These are phyloP conservation scores for Notothenia coriiceps DNA, from an alignment of 2,113 vertebrate species.

Conservation along the genomic window DNA sequence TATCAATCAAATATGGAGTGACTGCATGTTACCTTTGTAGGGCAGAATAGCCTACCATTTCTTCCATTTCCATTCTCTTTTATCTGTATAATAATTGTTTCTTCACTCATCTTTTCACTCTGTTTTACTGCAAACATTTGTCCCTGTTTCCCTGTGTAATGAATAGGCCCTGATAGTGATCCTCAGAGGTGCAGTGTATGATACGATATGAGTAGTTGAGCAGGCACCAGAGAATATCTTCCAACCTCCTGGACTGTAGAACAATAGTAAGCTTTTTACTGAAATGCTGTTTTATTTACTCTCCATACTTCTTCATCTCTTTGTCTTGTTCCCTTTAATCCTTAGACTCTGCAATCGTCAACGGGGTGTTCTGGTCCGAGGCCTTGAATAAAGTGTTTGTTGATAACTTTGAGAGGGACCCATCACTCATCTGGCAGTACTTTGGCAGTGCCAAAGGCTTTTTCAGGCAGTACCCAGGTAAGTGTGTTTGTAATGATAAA, in stretches of 20 bases:
- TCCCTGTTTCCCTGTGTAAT: conserved; percentile 24
- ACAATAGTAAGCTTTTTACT: conserved; percentile 9
- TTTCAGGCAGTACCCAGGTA: conserved; percentile 98
- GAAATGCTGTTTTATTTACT: background rate
- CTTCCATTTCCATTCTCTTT: background rate
- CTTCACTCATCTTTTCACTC: conserved; percentile 17
- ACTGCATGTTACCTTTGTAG: background rate
- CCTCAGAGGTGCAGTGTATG: conserved; percentile 14
- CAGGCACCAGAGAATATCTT: conserved; percentile 13
- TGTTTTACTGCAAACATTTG: conserved; percentile 8
- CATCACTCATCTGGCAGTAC: conserved; percentile 98
- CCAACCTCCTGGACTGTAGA: background rate
- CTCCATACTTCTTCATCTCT: background rate
- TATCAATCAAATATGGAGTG: background rate
- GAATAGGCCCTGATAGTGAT: conserved; percentile 34
- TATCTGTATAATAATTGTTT: conserved; percentile 15
- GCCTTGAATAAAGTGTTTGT: conserved; percentile 99
- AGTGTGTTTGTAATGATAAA: conserved; percentile 51
- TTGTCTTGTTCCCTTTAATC: background rate
- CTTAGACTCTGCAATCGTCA: conserved; percentile 95
- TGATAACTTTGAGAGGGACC: conserved; percentile 97
- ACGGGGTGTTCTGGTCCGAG: conserved; percentile 98
- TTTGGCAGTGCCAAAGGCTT: conserved; percentile 99
- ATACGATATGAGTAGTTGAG: conserved; percentile 31
- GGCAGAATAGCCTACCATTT: background rate